Evolutionary conservation across 2,797 vertebrate genomes (phyloP).

Genomic region (Eospalax fontanierii): DNA sequence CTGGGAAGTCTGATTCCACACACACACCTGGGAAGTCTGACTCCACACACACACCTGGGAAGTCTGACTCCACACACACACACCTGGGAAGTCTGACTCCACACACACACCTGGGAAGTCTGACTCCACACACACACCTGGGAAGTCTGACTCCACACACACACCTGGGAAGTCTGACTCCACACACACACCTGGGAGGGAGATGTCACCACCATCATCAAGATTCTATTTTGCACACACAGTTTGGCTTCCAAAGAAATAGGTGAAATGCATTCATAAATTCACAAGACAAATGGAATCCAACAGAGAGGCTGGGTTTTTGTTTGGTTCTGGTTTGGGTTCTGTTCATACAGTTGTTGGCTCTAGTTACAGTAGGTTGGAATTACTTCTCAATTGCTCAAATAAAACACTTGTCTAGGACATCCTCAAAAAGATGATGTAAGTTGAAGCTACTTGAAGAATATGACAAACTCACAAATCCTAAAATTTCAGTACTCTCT

Average conservation of each 20-base stretch:
- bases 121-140: slow-evolving; percentile 19
- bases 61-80: slow-evolving; percentile 30
- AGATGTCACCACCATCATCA: not conserved
- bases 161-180: not conserved
- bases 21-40: not conserved
- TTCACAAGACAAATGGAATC: not conserved
- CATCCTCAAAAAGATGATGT: slow-evolving; percentile 17
- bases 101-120: not conserved
- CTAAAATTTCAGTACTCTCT: slow-evolving; percentile 52
- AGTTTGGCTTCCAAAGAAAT: slow-evolving; percentile 42
- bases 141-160: not conserved
- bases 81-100: not conserved
- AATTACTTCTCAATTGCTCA: not conserved
- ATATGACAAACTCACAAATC: slow-evolving; percentile 39
- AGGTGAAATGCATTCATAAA: not conserved
- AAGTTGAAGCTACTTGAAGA: slow-evolving; percentile 48
- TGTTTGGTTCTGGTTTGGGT: not conserved
- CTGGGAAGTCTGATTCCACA: not conserved
- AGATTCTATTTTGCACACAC: not conserved
- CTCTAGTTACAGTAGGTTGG: not conserved
- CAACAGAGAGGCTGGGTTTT: not conserved
- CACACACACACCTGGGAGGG: not conserved
- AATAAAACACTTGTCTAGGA: slow-evolving; percentile 29
- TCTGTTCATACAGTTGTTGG: not conserved
- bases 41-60: not conserved